Percentiles rank a stretch among this genome's conserved stretches.
phyloP scores from a whole-genome alignment of 2,888 invertebrate species.

The Thymelicus sylvestris region DNA sequence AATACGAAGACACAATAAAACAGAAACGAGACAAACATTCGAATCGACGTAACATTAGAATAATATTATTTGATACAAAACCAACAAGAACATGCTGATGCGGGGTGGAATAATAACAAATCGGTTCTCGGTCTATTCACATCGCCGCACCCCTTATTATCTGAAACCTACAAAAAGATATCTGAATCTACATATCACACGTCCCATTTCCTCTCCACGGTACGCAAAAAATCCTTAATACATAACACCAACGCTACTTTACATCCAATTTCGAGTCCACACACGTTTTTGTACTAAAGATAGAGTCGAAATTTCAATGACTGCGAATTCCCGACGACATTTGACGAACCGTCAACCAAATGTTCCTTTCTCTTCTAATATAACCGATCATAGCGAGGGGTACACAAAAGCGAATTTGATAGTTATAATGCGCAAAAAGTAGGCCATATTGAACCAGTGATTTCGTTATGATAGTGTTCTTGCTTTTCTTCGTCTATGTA shows the following conservation, averaged over 20 bases:
- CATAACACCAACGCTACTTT: constrained; percentile 32
- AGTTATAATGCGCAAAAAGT: constrained; percentile 49
- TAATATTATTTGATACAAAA: constrained; percentile 44
- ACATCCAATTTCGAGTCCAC: neutral
- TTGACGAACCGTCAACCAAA: constrained; percentile 18
- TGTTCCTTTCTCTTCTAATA: constrained; percentile 44
- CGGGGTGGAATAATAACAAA: constrained; percentile 53
- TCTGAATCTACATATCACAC: constrained; percentile 70
- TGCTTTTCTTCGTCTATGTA: constrained; percentile 9
- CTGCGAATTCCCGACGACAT: neutral
- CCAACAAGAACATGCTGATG: constrained; percentile 44
- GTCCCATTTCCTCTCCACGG: constrained; percentile 64
- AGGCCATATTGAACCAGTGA: constrained; percentile 47
- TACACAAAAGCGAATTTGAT: constrained; percentile 47
- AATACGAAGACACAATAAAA: constrained; percentile 26
- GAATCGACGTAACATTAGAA: constrained; percentile 34
- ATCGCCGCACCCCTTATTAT: constrained; percentile 59
- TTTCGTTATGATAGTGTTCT: constrained; percentile 27
- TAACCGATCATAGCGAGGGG: constrained; percentile 48
- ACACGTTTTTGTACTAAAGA: constrained; percentile 3
- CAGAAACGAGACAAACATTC: constrained; percentile 21
- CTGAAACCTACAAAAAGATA: constrained; percentile 51
- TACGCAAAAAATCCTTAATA: constrained; percentile 51
- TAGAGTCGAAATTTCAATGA: constrained; percentile 18
- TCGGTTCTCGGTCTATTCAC: constrained; percentile 58